phyloP scores from a whole-genome alignment of 2,797 vertebrate genomes.

The Astyanax mexicanus region DNA sequence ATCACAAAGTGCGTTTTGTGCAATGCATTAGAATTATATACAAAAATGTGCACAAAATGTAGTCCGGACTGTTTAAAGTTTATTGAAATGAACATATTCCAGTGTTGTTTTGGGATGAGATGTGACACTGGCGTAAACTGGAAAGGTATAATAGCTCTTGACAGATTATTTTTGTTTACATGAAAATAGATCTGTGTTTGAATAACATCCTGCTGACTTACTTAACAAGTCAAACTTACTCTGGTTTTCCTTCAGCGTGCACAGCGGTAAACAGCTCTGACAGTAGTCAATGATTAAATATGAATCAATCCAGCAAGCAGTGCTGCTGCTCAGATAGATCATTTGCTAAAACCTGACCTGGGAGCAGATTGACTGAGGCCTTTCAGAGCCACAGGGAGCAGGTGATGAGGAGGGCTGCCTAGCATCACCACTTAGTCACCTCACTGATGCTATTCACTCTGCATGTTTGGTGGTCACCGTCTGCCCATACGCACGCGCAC shows the following conservation, averaged over 20 bases:
- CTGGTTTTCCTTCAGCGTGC: constrained; percentile 75
- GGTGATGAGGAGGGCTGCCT: constrained; percentile 75
- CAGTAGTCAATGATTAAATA: constrained; percentile 69
- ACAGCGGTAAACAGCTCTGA: constrained; percentile 74
- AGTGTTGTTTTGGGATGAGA: constrained; percentile 68
- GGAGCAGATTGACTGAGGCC: constrained; percentile 45
- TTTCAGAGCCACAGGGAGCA: constrained; percentile 65
- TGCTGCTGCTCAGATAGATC: constrained; percentile 51
- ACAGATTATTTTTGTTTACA: constrained; percentile 78
- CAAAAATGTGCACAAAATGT: no score
- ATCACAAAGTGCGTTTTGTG: background rate
- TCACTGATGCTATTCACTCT: constrained; percentile 82
- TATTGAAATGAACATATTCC: constrained; percentile 60
- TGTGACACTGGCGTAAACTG: constrained; percentile 77
- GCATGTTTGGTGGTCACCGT: constrained; percentile 68
- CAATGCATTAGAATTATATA: no score
- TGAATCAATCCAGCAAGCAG: constrained; percentile 57
- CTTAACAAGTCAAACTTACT: constrained; percentile 74
- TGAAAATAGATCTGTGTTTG: constrained; percentile 80
- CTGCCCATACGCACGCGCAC: no score
- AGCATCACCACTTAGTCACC: constrained; percentile 78
- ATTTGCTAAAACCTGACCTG: constrained; percentile 51
- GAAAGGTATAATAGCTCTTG: constrained; percentile 74
- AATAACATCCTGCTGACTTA: constrained; percentile 79
- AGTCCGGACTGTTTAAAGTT: constrained; percentile 10